These are phyloP conservation scores for Anthoscopus minutus DNA, from an alignment of 2,113 vertebrate species.

Conservation along the genomic window DNA sequence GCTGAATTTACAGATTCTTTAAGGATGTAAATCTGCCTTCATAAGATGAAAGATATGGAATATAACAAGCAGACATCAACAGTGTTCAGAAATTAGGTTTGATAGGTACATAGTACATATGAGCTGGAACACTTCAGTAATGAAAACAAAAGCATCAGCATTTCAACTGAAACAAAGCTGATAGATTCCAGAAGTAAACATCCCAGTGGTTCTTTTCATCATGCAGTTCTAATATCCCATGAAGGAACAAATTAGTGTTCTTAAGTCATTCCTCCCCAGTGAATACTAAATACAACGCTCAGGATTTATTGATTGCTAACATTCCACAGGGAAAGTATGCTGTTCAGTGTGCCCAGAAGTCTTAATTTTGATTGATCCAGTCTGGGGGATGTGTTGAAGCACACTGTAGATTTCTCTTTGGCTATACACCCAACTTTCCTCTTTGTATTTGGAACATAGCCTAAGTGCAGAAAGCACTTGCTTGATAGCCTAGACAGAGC, in stretches of 20 bases:
- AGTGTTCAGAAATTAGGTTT: not conserved
- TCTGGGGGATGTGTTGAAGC: not conserved
- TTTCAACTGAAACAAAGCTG: not conserved
- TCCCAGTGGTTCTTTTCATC: not conserved
- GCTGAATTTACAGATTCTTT: not conserved
- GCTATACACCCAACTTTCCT: not conserved
- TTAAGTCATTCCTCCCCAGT: not conserved
- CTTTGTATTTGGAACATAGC: not conserved
- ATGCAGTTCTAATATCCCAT: not conserved
- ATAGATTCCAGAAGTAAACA: not conserved
- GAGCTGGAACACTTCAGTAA: not conserved
- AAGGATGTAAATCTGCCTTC: not conserved
- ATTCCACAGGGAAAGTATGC: not conserved
- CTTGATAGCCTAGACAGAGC: not conserved
- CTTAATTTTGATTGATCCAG: slow-evolving; percentile 3
- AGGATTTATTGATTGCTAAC: slow-evolving; percentile 12
- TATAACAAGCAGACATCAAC: not conserved
- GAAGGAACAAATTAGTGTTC: not conserved
- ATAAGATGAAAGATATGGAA: not conserved
- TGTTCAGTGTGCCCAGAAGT: not conserved
- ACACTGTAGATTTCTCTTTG: not conserved
- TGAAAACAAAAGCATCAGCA: not conserved
- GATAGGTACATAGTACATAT: not conserved
- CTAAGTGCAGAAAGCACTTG: not conserved
- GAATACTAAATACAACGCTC: not conserved